phyloP scores from a whole-genome alignment of 2,113 vertebrate genomes.

The Mesembrinibis cayennensis region DNA sequence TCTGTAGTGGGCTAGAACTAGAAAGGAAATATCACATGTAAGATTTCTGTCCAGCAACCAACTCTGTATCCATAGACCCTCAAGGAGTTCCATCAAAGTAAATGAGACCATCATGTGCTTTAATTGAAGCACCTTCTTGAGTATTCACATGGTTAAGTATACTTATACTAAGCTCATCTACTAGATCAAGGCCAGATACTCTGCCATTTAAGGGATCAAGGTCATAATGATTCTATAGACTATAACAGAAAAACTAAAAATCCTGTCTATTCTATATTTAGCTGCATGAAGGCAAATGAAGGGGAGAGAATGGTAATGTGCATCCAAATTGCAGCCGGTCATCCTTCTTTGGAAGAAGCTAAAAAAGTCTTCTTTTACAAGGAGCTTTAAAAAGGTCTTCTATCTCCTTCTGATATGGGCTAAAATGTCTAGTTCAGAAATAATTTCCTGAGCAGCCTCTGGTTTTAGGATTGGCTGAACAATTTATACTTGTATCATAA shows the following conservation, averaged over 20 bases:
- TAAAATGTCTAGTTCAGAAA: neutral
- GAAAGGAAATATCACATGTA: neutral
- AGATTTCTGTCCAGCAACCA: neutral
- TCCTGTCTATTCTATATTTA: neutral
- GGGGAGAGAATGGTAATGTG: neutral
- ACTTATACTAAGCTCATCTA: neutral
- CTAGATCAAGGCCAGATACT: neutral
- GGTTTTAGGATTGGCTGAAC: neutral
- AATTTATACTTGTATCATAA: neutral
- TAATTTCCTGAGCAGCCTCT: neutral
- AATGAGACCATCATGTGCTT: neutral
- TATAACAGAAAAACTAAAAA: neutral
- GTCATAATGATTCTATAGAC: neutral
- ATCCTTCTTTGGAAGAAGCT: neutral
- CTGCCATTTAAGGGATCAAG: neutral
- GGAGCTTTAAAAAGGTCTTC: neutral
- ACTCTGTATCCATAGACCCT: fast-evolving
- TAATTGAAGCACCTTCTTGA: neutral
- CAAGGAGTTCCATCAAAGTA: neutral
- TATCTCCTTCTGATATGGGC: neutral
- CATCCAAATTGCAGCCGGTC: neutral
- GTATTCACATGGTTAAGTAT: neutral
- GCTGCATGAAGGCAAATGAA: neutral
- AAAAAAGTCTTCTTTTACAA: neutral
- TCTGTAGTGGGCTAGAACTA: neutral